Base-by-base conservation (phyloP, 1,140 invertebrate species). In the Aphidius ervi region DNA sequence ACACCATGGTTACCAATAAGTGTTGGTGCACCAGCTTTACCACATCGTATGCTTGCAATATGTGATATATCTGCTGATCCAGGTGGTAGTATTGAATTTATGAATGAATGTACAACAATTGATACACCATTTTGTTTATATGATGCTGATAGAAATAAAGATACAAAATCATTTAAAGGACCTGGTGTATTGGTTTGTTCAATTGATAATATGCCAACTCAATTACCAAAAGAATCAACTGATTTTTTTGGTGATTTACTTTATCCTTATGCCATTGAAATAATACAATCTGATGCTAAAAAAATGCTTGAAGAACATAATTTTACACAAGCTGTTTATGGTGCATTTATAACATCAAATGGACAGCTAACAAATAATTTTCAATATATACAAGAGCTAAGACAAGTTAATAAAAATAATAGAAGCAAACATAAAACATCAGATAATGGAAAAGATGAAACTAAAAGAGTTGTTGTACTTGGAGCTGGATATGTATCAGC, bases 171-270 rank as follows among this genome's bases (percentile, higher is more conserved):
- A 85, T 98, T 97, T 76, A 94, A 93, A 79, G 96, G 96, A 4
- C 90, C 93, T 0, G 98, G 98, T 23, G 95, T 99, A 4, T 79
- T 99, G 52, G 95, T 99, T 3, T 99, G 98, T 75, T 97, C 94
- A 5, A 99, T 99, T 63, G 97, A 99, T 79, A 99, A 99, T 76
- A 99, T 99, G 97, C 98, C 98, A 2, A 99, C 98, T 0, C 98
- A 99, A 75, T 81, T 99, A 46, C 98, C 98, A 0, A 83, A 92
- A 46, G 97, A 99, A 77, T 88, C 97, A 0, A 99, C 97, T 0
- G 96, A 99, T 72, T 95, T 96, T 74, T 99, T 99, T 76, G 97
- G 97, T 3, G 91, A 96, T 70, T 82, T 98, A 0, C 81, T 99
- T 0, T 85, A 87, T 64, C 97, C 97, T 0, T 95, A 95, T 69